Conservation (phyloP, 1,140 invertebrate genomes). For the Cyrtorhinus lividipennis region DNA sequence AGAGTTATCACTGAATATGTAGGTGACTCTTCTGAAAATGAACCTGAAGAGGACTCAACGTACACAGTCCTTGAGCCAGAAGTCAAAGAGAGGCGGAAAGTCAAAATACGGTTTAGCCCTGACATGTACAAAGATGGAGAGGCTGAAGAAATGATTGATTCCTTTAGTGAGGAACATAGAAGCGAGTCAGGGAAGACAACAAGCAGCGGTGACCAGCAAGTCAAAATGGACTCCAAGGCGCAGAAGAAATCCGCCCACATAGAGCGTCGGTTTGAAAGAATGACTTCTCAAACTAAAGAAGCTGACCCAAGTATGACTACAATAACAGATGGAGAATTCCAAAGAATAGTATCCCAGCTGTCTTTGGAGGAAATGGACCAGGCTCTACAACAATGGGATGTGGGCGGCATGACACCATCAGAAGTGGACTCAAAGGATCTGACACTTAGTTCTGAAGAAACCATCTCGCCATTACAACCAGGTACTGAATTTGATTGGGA, state of each 20-base stretch:
- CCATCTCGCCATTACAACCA: conserved; percentile 31
- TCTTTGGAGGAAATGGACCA: conserved; percentile 35
- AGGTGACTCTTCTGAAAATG: conserved; percentile 19
- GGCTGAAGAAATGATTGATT: conserved; percentile 10
- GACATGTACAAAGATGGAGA: conserved; percentile 22
- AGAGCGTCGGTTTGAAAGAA: conserved; percentile 40
- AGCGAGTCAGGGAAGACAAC: neutral
- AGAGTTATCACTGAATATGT: conserved; percentile 21
- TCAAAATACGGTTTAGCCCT: conserved; percentile 20
- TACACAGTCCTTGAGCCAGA: conserved; percentile 22
- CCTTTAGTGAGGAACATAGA: neutral
- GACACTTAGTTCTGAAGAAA: conserved; percentile 27
- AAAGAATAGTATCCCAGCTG: conserved; percentile 34
- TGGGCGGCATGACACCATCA: conserved; percentile 32
- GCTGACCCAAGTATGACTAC: conserved; percentile 19
- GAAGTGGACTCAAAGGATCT: conserved; percentile 31
- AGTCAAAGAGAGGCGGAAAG: conserved; percentile 20
- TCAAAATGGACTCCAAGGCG: conserved; percentile 8
- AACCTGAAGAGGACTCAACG: conserved; percentile 19
- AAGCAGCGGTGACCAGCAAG: too few relatives aligned
- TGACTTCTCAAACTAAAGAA: conserved; percentile 34
- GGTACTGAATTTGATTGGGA: conserved; percentile 28
- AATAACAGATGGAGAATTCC: conserved; percentile 32
- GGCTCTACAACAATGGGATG: conserved; percentile 34
- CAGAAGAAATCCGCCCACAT: conserved; percentile 30